Evolutionary conservation across 2,888 invertebrate genomes (phyloP).

Genomic region (Agyllia agylla): DNA sequence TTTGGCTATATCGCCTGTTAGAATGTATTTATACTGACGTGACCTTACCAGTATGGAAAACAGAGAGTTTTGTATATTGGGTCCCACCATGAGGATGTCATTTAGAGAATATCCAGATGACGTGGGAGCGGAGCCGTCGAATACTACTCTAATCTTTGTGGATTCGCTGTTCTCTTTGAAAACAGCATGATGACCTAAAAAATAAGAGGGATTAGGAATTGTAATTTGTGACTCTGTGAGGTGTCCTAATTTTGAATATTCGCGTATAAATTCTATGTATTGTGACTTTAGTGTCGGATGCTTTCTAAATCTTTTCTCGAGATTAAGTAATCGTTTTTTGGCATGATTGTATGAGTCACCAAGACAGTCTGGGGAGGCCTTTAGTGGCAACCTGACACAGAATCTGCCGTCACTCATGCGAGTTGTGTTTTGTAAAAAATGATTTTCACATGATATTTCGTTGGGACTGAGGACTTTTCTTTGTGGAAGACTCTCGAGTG

Average conservation of each 20-base stretch:
- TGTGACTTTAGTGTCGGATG: not conserved
- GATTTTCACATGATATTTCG: not conserved
- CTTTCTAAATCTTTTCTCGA: not conserved
- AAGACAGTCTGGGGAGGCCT: not conserved
- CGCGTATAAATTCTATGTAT: not conserved
- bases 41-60: slow-evolving; percentile 34
- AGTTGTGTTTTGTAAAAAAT: not conserved
- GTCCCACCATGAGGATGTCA: slow-evolving; percentile 77
- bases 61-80: slow-evolving; percentile 81
- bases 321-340: not conserved
- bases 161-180: not conserved
- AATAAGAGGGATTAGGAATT: not conserved
- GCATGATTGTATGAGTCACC: not conserved
- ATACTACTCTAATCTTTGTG: not conserved
- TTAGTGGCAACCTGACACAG: not conserved
- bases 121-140: not conserved
- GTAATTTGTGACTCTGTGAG: not conserved
- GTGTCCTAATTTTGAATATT: not conserved
- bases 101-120: not conserved
- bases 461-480: not conserved
- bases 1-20: not conserved
- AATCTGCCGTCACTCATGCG: not conserved
- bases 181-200: not conserved
- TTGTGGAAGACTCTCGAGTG: not conserved
- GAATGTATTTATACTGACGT: not conserved